Conservation (phyloP, 2,888 invertebrate species). For the Acutogordius australiensis region DNA sequence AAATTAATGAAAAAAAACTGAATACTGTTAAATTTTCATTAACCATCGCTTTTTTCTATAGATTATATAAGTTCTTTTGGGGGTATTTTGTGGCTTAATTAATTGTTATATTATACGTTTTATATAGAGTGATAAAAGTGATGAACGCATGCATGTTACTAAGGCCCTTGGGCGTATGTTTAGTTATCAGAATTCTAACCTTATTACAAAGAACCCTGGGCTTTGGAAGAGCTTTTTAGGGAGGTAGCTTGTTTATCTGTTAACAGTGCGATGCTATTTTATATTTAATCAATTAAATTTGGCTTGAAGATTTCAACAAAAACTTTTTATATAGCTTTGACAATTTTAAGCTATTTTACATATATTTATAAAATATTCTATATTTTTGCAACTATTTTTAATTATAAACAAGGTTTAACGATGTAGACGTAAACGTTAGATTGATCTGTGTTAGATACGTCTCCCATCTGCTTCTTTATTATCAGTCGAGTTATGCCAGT, state of each 20-base stretch:
- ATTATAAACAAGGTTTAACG: constrained; percentile 42
- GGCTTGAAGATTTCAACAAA: too few relatives aligned
- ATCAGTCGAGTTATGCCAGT: too few relatives aligned
- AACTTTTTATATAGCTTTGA: too few relatives aligned
- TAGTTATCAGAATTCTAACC: constrained; percentile 59
- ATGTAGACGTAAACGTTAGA: constrained; percentile 63
- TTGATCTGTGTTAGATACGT: constrained; percentile 85
- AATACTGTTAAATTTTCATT: too few relatives aligned
- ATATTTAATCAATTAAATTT: too few relatives aligned
- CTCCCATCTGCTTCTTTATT: constrained; percentile 78
- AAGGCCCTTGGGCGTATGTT: constrained; percentile 66
- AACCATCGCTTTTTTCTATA: too few relatives aligned
- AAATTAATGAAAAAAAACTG: too few relatives aligned
- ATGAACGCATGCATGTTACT: constrained; percentile 48
- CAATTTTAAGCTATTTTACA: too few relatives aligned
- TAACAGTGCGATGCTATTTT: too few relatives aligned
- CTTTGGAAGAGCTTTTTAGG: constrained; percentile 72
- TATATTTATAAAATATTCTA: too few relatives aligned
- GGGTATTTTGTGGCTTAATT: neutral
- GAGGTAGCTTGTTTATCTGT: constrained; percentile 26
- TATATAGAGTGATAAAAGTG: constrained; percentile 51
- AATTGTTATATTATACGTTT: neutral
- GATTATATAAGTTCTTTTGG: too few relatives aligned
- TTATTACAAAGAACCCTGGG: constrained; percentile 54
- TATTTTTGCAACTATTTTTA: constrained; percentile 3